Conservation (phyloP, 2,888 invertebrate genomes). For the Noctuana brunneofusca region DNA sequence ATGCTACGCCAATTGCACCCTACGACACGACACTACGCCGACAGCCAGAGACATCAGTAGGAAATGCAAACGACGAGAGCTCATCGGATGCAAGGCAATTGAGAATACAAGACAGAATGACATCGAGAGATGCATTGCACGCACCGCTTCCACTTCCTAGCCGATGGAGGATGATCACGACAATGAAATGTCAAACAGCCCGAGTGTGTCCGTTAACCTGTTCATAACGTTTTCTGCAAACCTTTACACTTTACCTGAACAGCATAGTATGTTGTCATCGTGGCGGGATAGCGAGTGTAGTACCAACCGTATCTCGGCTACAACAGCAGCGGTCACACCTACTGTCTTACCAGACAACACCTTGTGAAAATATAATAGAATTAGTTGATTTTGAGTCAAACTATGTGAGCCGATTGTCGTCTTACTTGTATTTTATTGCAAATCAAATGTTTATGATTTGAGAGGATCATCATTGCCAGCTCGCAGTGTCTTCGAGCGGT, state of each 20-base stretch:
- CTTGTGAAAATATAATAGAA: conserved; percentile 82
- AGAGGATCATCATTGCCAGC: conserved; percentile 68
- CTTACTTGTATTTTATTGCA: conserved; percentile 59
- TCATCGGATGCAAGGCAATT: conserved; percentile 45
- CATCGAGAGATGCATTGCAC: conserved; percentile 44
- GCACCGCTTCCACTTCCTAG: conserved; percentile 78
- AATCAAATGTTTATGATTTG: conserved; percentile 60
- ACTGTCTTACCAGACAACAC: conserved; percentile 83
- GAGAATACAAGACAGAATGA: conserved; percentile 32
- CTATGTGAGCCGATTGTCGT: conserved; percentile 67
- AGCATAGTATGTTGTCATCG: conserved; percentile 61
- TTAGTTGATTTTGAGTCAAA: conserved; percentile 81
- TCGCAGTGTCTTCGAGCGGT: conserved; percentile 66
- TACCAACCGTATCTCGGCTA: conserved; percentile 77
- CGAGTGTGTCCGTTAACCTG: conserved; percentile 71
- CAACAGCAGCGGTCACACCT: conserved; percentile 79
- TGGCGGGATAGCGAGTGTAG: conserved; percentile 66
- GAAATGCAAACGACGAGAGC: conserved; percentile 76
- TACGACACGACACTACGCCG: conserved; percentile 74
- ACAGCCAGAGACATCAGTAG: conserved; percentile 77
- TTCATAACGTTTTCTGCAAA: conserved; percentile 69
- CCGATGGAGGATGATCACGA: conserved; percentile 76
- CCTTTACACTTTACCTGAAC: conserved; percentile 80
- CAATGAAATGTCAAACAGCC: conserved; percentile 69
- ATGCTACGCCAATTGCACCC: conserved; percentile 76